phyloP scores from a whole-genome alignment of 2,888 invertebrate genomes.

The Agonopterix alstromeriana region DNA sequence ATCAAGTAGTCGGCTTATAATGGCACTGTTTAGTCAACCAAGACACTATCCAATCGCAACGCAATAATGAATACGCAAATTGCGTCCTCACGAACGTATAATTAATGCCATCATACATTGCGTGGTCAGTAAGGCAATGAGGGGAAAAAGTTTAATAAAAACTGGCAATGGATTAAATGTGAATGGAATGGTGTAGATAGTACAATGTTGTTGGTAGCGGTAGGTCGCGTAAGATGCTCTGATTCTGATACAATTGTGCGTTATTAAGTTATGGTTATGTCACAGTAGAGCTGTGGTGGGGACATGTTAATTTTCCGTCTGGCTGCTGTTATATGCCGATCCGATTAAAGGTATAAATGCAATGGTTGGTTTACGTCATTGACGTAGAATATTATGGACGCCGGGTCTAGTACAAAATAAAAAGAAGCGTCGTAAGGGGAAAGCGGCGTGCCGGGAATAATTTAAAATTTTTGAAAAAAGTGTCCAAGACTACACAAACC shows the following conservation, averaged over 20 bases:
- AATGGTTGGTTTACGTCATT: too few species aligned
- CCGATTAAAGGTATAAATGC: background rate
- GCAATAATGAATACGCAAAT: constrained; percentile 23
- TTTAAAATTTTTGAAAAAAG: too few species aligned
- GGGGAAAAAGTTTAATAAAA: constrained; percentile 19
- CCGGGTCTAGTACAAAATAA: too few species aligned
- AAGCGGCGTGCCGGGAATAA: too few species aligned
- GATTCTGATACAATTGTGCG: constrained; percentile 33
- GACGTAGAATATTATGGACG: too few species aligned
- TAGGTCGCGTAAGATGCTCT: constrained; percentile 39
- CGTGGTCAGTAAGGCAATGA: constrained; percentile 18
- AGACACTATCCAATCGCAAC: constrained; percentile 7
- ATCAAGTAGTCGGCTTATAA: constrained; percentile 25
- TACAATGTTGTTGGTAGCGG: constrained; percentile 28
- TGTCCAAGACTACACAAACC: too few species aligned
- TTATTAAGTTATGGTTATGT: constrained; percentile 55
- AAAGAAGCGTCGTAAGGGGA: too few species aligned
- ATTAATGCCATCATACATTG: constrained; percentile 19
- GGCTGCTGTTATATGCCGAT: constrained; percentile 42
- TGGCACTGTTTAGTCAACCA: constrained; percentile 27
- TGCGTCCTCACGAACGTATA: background rate
- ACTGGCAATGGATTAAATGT: constrained; percentile 33
- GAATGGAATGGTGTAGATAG: constrained; percentile 43
- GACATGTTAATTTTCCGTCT: constrained; percentile 39
- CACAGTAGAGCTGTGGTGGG: constrained; percentile 29